A percentile compares a stretch with the other conserved stretches of the same genome.
Evolutionary conservation across 2,797 vertebrate genomes (phyloP).

Genomic region (Hemibagrus guttatus): DNA sequence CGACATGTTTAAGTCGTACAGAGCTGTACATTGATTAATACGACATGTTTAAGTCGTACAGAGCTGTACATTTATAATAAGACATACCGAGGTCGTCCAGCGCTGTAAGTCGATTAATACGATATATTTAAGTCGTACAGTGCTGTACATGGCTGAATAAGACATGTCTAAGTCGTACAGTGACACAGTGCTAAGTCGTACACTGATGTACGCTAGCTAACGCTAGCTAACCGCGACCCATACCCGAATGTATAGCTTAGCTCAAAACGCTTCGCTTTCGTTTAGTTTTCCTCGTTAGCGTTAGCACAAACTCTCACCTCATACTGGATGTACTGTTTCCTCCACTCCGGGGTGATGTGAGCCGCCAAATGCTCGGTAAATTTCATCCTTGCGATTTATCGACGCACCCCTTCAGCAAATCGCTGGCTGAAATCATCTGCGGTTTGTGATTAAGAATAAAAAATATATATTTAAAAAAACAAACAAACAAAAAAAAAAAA

Average conservation of each 20-base stretch:
- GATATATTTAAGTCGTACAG: not conserved
- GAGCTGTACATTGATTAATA: too few species aligned
- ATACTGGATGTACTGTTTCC: slow-evolving; percentile 97
- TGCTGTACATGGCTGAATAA: not conserved
- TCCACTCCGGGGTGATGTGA: slow-evolving; percentile 98
- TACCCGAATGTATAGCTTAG: not conserved
- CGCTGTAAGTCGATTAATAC: not conserved
- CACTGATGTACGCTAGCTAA: not conserved
- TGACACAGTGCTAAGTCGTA: not conserved
- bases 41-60: not conserved
- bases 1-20: not conserved
- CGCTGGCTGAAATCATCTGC: slow-evolving; percentile 22
- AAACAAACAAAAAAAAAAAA: fast-evolving
- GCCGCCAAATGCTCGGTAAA: slow-evolving; percentile 94
- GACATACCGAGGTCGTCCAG: not conserved
- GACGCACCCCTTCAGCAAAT: not conserved
- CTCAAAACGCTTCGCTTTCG: not conserved
- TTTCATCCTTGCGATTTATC: slow-evolving; percentile 40
- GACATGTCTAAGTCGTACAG: not conserved
- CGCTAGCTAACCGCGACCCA: not conserved
- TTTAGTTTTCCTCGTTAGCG: not conserved
- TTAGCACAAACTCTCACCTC: slow-evolving; percentile 75
- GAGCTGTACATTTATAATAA: not conserved
- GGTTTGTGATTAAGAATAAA: not conserved
- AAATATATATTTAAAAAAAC: not conserved